Base-by-base conservation (phyloP, 2,113 vertebrate species). In the Pogonocichla stellata region DNA sequence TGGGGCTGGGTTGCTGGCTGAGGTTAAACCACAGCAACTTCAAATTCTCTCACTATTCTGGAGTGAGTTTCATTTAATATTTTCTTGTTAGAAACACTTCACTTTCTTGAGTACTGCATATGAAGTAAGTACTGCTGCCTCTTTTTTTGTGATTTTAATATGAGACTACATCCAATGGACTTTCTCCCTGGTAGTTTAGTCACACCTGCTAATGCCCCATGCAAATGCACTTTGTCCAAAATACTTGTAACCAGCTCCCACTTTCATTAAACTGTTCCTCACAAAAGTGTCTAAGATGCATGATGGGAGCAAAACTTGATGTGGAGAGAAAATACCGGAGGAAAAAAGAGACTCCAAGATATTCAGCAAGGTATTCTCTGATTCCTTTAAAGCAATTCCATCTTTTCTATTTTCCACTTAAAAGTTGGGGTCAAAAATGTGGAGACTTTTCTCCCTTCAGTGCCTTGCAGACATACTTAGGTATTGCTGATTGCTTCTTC, bases 91-190 rank as follows among this genome's bases (percentile, higher is more conserved):
- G 10, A 82, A 18, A 14, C 6, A 34, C 43, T 77, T 90, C 22
- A 70, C 2, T 57, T 82, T 69, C 45, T 45, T 61, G 8, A 70
- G 42, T 3, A 4, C 5, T 40, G 4, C 10, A 33, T 29, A 20
- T 58, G 29, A 62, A 31, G 3, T 33, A 84, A 38, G 11, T 12
- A n/a, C 2, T 5, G 8, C 34, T 73, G 12, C 10, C 12, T 69
- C 23, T 36, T 61, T 38, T 72, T 31, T 60, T 54, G 6, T 70
- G 15, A 48, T 77, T 77, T 80, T 62, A 14, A 26, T 43, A 60
- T 0, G 1, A 34, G 38, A 43, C 19, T 54, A 45, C 14, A 33
- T n/a, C 6, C 0, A 1, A 5, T 5, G 45, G 67, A 45, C 7
- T 51, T 78, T 10, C 19, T 40, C 83, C 42, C 29, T 75, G 36